These are phyloP conservation scores for Magallana gigas DNA, from an alignment of 1,140 invertebrate genomes.

Conservation along the genomic window DNA sequence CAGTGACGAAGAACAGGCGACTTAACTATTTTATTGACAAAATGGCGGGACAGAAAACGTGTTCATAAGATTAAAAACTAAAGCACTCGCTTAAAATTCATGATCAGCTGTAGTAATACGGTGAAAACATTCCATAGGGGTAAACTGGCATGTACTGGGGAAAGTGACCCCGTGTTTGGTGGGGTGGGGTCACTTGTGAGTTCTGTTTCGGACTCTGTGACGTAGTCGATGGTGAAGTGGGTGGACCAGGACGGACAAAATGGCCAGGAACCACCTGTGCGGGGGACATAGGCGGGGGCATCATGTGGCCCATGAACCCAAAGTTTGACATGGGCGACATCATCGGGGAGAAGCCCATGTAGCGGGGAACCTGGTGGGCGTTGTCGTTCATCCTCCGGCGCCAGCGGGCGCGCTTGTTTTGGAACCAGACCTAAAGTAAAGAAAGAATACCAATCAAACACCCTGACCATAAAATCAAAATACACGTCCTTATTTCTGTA, in stretches of 20 bases:
- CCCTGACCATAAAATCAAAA: not conserved
- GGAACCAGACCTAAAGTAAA: slow-evolving; percentile 62
- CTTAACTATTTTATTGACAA: slow-evolving; percentile 1
- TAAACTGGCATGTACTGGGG: slow-evolving; percentile 51
- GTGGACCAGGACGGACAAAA: slow-evolving; percentile 42
- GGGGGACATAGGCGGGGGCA: slow-evolving; percentile 44
- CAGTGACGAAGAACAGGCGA: not conserved
- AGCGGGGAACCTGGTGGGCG: slow-evolving; percentile 36
- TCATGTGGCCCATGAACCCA: slow-evolving; percentile 50
- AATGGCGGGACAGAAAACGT: not conserved
- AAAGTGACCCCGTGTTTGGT: slow-evolving; percentile 50
- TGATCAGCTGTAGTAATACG: slow-evolving; percentile 49
- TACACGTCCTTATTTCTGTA: no score
- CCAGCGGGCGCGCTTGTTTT: slow-evolving; percentile 65
- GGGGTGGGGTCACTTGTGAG: slow-evolving; percentile 44
- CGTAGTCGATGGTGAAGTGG: slow-evolving; percentile 41
- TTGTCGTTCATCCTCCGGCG: slow-evolving; percentile 53
- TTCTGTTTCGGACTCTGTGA: slow-evolving; percentile 19
- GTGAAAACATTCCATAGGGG: slow-evolving; percentile 55
- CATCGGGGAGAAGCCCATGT: slow-evolving; percentile 44
- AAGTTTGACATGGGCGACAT: slow-evolving; percentile 53
- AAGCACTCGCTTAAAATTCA: not conserved
- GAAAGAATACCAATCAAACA: not conserved
- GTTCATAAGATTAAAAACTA: no score
- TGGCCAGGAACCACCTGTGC: slow-evolving; percentile 51